Evolutionary conservation across 1,140 invertebrate genomes (phyloP).

Genomic region (Uloborus diversus): DNA sequence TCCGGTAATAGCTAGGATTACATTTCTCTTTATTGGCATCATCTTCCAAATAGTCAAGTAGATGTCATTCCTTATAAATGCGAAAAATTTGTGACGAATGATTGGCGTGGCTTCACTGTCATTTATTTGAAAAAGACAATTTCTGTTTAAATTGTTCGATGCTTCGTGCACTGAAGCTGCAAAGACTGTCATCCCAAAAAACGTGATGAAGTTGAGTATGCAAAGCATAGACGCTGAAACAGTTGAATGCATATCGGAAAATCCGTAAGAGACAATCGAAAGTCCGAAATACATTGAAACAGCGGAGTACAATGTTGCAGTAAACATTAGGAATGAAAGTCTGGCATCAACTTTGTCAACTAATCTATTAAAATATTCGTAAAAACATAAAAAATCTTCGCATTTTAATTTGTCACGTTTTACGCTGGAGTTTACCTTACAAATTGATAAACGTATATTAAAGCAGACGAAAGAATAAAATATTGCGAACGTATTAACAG

Average conservation of each 20-base stretch:
- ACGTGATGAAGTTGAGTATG: neutral
- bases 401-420: neutral
- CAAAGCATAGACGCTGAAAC: neutral
- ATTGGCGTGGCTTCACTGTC: neutral
- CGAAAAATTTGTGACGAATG: neutral
- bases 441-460: no score
- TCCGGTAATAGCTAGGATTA: slow-evolving; percentile 2
- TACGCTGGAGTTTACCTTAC: neutral
- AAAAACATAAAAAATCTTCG: neutral
- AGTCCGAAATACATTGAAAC: neutral
- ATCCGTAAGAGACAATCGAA: neutral
- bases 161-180: neutral
- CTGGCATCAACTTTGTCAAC: neutral
- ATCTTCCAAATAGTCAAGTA: neutral
- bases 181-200: neutral
- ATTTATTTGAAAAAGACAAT: no score
- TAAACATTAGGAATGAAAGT: neutral
- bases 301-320: neutral
- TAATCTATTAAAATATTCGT: neutral
- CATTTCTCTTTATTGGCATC: neutral
- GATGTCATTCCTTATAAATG: neutral
- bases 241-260: neutral
- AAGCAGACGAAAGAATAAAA: neutral
- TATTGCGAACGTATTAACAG: neutral
- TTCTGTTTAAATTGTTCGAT: neutral